These are phyloP conservation scores for Globia sparganii DNA, from an alignment of 2,888 invertebrate species.

Conservation along the genomic window DNA sequence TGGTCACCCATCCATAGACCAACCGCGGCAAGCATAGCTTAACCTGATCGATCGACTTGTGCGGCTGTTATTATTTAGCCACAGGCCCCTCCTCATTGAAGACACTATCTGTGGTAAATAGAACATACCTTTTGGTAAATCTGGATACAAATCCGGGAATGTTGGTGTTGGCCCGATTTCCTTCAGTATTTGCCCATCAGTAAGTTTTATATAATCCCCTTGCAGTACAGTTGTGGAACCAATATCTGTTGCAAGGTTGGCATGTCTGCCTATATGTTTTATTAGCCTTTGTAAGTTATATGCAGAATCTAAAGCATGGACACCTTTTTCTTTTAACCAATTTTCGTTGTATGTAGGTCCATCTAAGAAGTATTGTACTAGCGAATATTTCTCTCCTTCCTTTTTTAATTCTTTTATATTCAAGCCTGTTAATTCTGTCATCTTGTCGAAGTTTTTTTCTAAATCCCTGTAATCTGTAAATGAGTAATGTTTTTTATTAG, in stretches of 20 bases:
- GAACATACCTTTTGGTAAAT: conserved; percentile 57
- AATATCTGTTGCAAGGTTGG: conserved; percentile 66
- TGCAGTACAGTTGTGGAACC: conserved; percentile 37
- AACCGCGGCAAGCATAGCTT: no score
- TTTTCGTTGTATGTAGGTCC: conserved; percentile 77
- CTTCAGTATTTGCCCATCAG: conserved; percentile 67
- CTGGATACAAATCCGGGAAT: conserved; percentile 68
- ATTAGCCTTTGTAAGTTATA: conserved; percentile 78
- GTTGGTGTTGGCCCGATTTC: conserved; percentile 75
- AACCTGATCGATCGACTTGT: no score
- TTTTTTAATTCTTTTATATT: conserved; percentile 79
- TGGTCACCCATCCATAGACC: no score
- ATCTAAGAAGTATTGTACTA: conserved; percentile 81
- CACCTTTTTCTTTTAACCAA: conserved; percentile 76
- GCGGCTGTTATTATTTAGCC: no score
- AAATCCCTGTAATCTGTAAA: conserved; percentile 78
- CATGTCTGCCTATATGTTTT: conserved; percentile 76
- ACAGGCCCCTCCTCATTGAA: no score
- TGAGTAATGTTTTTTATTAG: background rate
- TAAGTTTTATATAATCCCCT: conserved; percentile 64
- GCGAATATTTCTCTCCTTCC: conserved; percentile 77
- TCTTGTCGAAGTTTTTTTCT: conserved; percentile 76
- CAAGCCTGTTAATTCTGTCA: conserved; percentile 80
- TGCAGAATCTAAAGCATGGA: conserved; percentile 76
- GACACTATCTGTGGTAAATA: background rate